A percentile compares a stretch with the other conserved stretches of the same genome.
These are phyloP conservation scores for Antheraea yamamai DNA, from an alignment of 2,888 invertebrate species.

Conservation along the genomic window DNA sequence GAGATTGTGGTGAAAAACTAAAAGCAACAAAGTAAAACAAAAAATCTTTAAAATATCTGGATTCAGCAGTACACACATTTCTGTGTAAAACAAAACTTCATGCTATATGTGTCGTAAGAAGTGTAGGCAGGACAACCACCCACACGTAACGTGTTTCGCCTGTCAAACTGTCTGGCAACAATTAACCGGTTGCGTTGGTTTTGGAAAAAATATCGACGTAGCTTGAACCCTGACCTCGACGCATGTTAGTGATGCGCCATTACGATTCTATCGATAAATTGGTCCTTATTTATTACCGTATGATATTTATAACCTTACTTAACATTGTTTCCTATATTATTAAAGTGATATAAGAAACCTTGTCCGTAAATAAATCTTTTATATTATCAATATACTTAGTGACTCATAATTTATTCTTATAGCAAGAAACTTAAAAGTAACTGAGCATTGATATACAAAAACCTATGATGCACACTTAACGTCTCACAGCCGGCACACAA, in stretches of 20 bases:
- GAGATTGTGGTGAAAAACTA: too few relatives aligned
- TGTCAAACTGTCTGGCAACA: constrained; percentile 49
- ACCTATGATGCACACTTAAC: too few relatives aligned
- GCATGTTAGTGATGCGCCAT: not conserved
- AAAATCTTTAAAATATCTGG: too few relatives aligned
- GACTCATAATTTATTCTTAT: not conserved
- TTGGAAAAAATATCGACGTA: constrained; percentile 46
- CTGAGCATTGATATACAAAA: too few relatives aligned
- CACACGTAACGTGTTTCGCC: constrained; percentile 32
- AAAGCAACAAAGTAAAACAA: too few relatives aligned
- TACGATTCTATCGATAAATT: not conserved
- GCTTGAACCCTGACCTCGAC: constrained; percentile 41
- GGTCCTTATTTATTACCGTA: not conserved
- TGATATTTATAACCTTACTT: not conserved
- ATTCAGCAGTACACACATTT: not conserved
- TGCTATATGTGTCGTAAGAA: not conserved
- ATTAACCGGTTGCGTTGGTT: constrained; percentile 41
- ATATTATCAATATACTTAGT: not conserved
- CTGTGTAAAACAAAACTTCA: not conserved
- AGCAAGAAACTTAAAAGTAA: not conserved
- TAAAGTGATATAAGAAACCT: not conserved
- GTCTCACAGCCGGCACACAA: too few relatives aligned
- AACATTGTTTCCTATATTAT: not conserved
- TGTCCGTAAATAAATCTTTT: not conserved
- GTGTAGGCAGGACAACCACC: constrained; percentile 31